These are phyloP conservation scores for Polyodon spathula DNA, from an alignment of 2,113 vertebrate genomes.

Conservation along the genomic window DNA sequence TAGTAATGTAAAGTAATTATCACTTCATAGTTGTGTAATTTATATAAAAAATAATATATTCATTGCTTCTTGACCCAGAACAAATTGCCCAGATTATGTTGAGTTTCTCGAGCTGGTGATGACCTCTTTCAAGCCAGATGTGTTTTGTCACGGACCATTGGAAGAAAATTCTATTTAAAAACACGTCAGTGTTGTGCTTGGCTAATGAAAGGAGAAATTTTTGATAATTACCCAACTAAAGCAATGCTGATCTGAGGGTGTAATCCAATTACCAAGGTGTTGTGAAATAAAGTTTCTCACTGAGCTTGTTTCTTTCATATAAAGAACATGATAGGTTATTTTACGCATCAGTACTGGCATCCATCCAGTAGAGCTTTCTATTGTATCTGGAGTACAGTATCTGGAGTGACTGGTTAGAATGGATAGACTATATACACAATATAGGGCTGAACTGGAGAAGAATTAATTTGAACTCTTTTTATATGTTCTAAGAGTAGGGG, in stretches of 20 bases:
- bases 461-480: too few species aligned
- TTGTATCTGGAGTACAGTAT: too few species aligned
- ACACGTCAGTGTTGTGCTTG: constrained; percentile 14
- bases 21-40: neutral
- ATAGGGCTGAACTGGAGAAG: too few species aligned
- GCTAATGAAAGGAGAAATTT: neutral
- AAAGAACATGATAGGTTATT: too few species aligned
- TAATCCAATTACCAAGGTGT: too few species aligned
- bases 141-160: constrained; percentile 19
- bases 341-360: too few species aligned
- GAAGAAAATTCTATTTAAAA: constrained; percentile 31
- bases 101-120: constrained; percentile 18
- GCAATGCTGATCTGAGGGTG: neutral
- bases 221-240: neutral
- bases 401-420: too few species aligned
- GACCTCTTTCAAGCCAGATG: constrained; percentile 19
- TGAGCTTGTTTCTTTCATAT: too few species aligned
- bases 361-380: too few species aligned
- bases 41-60: constrained; percentile 15
- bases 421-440: too few species aligned
- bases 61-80: constrained; percentile 18
- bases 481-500: too few species aligned
- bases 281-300: too few species aligned
- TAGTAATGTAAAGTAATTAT: neutral
- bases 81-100: constrained; percentile 17